Percentiles rank a stretch among this genome's conserved stretches.
phyloP scores from a whole-genome alignment of 2,888 invertebrate genomes.

The Invenusta paracnida region DNA sequence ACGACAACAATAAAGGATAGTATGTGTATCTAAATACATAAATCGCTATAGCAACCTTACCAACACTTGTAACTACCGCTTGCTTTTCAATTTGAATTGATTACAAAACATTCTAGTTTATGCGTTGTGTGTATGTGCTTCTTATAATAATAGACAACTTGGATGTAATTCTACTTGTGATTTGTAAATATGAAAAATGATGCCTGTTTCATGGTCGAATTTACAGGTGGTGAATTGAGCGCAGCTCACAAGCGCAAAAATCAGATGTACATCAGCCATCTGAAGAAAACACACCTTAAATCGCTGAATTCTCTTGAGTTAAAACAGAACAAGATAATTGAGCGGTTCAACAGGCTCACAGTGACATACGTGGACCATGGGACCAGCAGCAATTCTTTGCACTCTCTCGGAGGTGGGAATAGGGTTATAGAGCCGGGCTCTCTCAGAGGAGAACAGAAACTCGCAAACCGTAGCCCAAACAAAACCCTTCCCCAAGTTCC shows the following conservation, averaged over 20 bases:
- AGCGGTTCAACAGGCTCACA: neutral
- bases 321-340: neutral
- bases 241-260: neutral
- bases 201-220: neutral
- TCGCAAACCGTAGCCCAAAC: neutral
- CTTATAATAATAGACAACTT: no score
- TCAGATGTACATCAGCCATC: neutral
- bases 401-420: no score
- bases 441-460: neutral
- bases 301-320: neutral
- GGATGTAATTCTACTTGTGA: no score
- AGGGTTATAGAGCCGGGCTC: neutral
- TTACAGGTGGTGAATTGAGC: neutral
- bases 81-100: neutral
- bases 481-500: neutral
- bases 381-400: neutral
- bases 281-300: neutral
- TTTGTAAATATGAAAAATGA: neutral
- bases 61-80: neutral
- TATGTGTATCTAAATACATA: no score
- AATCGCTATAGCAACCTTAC: neutral
- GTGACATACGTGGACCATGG: neutral
- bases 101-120: neutral
- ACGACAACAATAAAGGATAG: no score
- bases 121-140: no score